Base-by-base conservation (phyloP, 2,113 vertebrate species). In the Sitta europaea region DNA sequence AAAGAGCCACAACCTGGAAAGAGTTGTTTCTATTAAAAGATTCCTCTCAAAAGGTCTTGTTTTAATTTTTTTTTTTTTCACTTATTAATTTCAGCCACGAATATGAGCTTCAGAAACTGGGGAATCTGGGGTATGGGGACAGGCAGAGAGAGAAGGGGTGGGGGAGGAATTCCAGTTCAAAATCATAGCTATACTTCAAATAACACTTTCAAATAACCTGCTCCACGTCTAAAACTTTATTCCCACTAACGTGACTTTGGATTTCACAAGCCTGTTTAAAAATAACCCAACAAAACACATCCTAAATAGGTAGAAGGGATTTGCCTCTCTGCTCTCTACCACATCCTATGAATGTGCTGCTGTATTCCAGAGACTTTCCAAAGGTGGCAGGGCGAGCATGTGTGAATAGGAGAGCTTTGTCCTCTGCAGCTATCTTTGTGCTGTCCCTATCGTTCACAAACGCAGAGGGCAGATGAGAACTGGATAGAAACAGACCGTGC, bases 361-460 rank as follows among this genome's bases (percentile, higher is more conserved):
- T 91, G 47, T 86, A 58, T 82, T 92, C 86, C 83, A 92, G 90
- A 88, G 59, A 84, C 85, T 80, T 85, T 68, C 78, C 81, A 68
- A 92, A 91, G 65, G 95, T 86, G 86, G 88, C 66, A 82, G 91
- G 80, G 76, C 15, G 92, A 94, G 81, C 59, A 3, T 70, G 66
- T 92, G 65, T 94, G 94, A 88, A 95, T 58, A 86, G 90, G 91
- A 94, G 54, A 95, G 94, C 83, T 97, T 97, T 97, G 90, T 96
- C 92, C 95, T 97, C 88, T 47, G 83, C 73, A 89, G 93, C 74
- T 77, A 90, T 78, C 93, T 92, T 90, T 92, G 92, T 87, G 89
- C 2, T 89, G 68, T 76, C 63, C 72, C 79, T 81, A 47, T 47
- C 51, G 5, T 57, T 84, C 94, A 91, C 94, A 94, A 97, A 96